These are phyloP conservation scores for Actinia tenebrosa DNA, from an alignment of 64 coral and sea anemone genomes.

Conservation along the genomic window DNA sequence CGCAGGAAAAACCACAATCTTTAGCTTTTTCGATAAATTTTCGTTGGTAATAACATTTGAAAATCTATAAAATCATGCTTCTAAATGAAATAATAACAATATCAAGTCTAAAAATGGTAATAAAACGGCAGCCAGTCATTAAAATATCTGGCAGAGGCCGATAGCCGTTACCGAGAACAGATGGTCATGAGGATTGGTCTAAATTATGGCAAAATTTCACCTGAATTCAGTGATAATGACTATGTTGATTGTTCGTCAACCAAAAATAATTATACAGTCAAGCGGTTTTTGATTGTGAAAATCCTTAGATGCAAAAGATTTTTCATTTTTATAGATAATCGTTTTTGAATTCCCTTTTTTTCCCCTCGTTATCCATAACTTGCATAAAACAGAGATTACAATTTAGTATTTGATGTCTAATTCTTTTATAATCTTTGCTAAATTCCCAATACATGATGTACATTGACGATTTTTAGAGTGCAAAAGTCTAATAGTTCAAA, in stretches of 20 bases:
- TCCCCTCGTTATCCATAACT: background rate
- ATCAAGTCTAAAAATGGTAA: background rate
- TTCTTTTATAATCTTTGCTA: no score
- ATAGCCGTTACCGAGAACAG: background rate
- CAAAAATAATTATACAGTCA: background rate
- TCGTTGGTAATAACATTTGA: background rate
- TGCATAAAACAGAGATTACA: background rate
- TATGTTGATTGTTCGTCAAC: background rate
- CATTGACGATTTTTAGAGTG: background rate
- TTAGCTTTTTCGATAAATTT: background rate
- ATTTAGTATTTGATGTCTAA: no score
- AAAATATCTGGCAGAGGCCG: background rate
- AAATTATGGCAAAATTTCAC: background rate
- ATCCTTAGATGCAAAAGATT: background rate
- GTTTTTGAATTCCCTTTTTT: background rate
- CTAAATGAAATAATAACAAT: background rate
- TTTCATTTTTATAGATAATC: background rate
- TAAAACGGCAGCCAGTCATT: background rate
- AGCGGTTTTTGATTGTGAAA: background rate
- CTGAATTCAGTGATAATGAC: background rate
- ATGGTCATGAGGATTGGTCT: background rate
- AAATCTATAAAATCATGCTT: background rate
- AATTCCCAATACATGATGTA: no score
- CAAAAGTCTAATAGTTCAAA: no score
- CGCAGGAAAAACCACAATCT: background rate